Evolutionary conservation across 1,140 invertebrate genomes (phyloP).

Genomic region (Triops longicaudatus): DNA sequence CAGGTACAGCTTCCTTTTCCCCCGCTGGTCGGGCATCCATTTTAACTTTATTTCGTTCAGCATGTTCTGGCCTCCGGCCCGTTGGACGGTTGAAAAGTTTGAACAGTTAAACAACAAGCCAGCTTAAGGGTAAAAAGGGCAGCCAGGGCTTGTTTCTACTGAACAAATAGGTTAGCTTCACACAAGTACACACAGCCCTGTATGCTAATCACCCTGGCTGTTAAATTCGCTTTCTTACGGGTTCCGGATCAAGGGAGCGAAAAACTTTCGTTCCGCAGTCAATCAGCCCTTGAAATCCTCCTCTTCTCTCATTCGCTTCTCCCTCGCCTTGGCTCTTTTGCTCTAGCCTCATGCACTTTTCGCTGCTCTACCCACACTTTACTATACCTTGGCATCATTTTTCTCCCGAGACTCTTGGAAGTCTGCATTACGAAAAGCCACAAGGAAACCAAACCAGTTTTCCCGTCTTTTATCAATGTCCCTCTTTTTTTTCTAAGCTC

Average conservation of each 20-base stretch:
- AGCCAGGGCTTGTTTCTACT: neutral
- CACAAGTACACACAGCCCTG: neutral
- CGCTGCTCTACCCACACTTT: slow-evolving; percentile 1
- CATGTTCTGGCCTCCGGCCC: neutral
- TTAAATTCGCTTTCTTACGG: neutral
- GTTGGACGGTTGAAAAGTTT: neutral
- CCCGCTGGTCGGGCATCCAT: neutral
- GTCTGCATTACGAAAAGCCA: neutral
- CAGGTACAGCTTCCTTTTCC: neutral
- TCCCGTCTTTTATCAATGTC: neutral
- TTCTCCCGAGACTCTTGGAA: neutral
- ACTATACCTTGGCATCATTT: slow-evolving; percentile 12
- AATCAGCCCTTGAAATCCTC: neutral
- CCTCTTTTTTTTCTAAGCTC: neutral
- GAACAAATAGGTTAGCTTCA: neutral
- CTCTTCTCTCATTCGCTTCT: neutral
- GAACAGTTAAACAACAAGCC: neutral
- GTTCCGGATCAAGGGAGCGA: neutral
- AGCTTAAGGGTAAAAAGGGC: neutral
- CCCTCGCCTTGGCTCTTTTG: too few relatives aligned
- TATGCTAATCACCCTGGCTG: neutral
- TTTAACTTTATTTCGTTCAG: neutral
- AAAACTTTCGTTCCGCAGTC: slow-evolving; percentile 6
- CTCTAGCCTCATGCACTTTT: neutral
- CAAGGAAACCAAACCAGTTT: slow-evolving; percentile 15